Base-by-base conservation (phyloP, 2,888 invertebrate genomes). In the Scaptomyza parva region DNA sequence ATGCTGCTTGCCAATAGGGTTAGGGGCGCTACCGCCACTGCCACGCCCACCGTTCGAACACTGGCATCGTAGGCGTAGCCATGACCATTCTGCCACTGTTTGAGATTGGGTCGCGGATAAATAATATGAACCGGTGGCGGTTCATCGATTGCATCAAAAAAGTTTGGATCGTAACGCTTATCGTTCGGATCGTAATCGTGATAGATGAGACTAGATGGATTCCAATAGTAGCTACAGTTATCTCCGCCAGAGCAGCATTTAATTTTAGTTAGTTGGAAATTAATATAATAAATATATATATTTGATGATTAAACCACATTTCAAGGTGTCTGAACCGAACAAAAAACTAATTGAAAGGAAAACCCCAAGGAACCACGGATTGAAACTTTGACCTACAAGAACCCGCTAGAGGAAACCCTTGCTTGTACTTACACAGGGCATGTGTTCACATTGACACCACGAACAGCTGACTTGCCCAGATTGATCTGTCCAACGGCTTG, bases 371-470 rank as follows among this genome's bases (percentile, higher is more conserved):
- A 24, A 1, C 24, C 24, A 24, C 1, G 24, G 6, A 24, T n/a
- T n/a, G n/a, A n/a, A n/a, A n/a, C n/a, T n/a, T n/a, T n/a, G n/a
- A n/a, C n/a, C 24, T 4, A 24, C 6, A 7, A 24, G 24, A 24
- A 0, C 24, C 6, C 1, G 24, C 30, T 33, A 35, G 14, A 35
- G 35, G 7, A 54, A 6, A 24, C 22, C n/a, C 11, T 14, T n/a
- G 7, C 3, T 17, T 7, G 5, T 70, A 90, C 94, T 95, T 92
- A 97, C 97, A 95, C 94, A 78, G 95, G 95, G 92, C 97, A 97
- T 33, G 95, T 94, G 86, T 95, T 95, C 54, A 96, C 95, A 91
- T 98, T 98, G 78, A 95, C 93, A 39, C 96, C 97, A 64, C 94
- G 94, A 55, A 97, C 92, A 33, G 97, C 96, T 57, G 93, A 93